These are phyloP conservation scores for Hestina assimilis DNA, from an alignment of 1,140 invertebrate species.

Conservation along the genomic window DNA sequence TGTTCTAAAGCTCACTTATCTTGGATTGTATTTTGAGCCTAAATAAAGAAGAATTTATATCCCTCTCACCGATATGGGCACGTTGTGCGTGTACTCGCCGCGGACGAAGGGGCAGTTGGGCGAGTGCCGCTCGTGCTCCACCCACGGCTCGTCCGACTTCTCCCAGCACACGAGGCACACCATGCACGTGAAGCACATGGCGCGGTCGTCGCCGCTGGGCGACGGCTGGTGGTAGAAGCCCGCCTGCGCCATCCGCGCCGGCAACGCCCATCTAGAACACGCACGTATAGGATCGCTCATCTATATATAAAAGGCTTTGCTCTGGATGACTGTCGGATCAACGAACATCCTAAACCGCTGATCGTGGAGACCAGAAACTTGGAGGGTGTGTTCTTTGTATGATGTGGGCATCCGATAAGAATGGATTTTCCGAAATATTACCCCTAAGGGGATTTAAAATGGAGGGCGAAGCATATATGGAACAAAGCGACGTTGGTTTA, in stretches of 20 bases:
- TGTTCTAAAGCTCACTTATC: too few species aligned
- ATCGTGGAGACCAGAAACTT: too few species aligned
- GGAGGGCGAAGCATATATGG: too few species aligned
- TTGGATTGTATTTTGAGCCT: too few species aligned
- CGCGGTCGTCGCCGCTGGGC: slow-evolving; percentile 91
- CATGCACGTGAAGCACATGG: slow-evolving; percentile 96
- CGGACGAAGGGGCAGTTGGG: slow-evolving; percentile 95
- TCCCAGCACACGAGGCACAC: slow-evolving; percentile 97
- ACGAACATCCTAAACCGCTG: too few species aligned
- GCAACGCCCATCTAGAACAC: slow-evolving; percentile 89
- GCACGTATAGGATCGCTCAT: not conserved
- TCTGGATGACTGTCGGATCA: too few species aligned
- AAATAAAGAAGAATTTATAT: not conserved
- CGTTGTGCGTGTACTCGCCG: slow-evolving; percentile 96
- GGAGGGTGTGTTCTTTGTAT: too few species aligned
- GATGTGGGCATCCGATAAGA: too few species aligned
- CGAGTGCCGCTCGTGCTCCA: slow-evolving; percentile 96
- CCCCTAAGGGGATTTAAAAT: too few species aligned
- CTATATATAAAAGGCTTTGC: too few species aligned
- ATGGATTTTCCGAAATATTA: too few species aligned
- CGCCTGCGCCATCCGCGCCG: slow-evolving; percentile 96
- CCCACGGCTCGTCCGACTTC: slow-evolving; percentile 97
- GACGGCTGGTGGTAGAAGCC: slow-evolving; percentile 97
- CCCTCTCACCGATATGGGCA: slow-evolving; percentile 85
- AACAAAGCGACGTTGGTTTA: too few species aligned